Percentiles rank a stretch among this genome's conserved stretches.
Conservation (phyloP, 2,888 invertebrate species). For the Pardosa pseudoannulata region DNA sequence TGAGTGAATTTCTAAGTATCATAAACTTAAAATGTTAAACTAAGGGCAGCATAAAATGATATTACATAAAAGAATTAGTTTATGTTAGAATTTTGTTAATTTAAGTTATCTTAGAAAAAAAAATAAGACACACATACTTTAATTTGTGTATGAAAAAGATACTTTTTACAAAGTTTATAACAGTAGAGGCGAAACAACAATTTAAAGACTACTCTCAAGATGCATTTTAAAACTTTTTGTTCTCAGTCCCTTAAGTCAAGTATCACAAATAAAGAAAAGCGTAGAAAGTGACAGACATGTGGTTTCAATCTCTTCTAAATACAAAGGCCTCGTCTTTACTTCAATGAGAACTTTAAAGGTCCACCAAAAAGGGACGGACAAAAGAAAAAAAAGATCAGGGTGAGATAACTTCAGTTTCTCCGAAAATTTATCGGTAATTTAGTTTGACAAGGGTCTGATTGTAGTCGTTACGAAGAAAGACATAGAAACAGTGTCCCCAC, state of each 20-base stretch:
- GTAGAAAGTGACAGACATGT: conserved; percentile 40
- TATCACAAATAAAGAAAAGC: conserved; percentile 37
- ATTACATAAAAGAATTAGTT: too few species aligned
- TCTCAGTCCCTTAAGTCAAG: conserved; percentile 14
- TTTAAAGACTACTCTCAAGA: too few species aligned
- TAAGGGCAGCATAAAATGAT: too few species aligned
- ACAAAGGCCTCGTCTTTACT: conserved; percentile 25
- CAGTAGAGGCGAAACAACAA: too few species aligned
- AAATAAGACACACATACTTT: too few species aligned
- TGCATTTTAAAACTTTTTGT: conserved; percentile 15
- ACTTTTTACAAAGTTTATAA: too few species aligned
- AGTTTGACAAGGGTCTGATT: conserved; percentile 68
- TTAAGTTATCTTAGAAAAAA: too few species aligned
- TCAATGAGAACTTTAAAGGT: conserved; percentile 57
- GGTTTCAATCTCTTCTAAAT: conserved; percentile 33
- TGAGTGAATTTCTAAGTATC: too few species aligned
- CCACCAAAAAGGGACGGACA: conserved; percentile 35
- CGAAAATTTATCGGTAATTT: conserved; percentile 66
- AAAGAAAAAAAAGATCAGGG: conserved; percentile 9
- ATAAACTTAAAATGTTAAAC: too few species aligned
- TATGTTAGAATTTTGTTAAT: too few species aligned
- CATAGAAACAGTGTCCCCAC: conserved; percentile 31
- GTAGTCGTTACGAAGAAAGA: conserved; percentile 53
- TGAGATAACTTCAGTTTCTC: conserved; percentile 35
- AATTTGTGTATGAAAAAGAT: too few species aligned